phyloP scores from a whole-genome alignment of 2,113 vertebrate genomes.

The Eudyptes chrysolophus region DNA sequence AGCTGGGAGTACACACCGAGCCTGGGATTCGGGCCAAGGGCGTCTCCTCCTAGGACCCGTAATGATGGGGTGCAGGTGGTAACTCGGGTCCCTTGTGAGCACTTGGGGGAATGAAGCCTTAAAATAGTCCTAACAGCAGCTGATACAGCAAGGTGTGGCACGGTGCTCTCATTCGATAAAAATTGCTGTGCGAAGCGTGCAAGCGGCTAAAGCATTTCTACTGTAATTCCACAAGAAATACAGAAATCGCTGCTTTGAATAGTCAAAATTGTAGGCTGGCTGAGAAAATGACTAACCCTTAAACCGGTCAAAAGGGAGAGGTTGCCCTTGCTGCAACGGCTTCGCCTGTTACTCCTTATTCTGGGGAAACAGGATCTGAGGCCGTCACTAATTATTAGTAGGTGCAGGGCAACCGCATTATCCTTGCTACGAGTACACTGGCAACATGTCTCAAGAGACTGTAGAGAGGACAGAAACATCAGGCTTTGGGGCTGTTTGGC shows the following conservation, averaged over 20 bases:
- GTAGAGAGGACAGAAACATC: background rate
- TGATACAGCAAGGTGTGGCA: background rate
- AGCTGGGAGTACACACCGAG: background rate
- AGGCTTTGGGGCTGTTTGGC: background rate
- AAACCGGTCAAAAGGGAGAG: rapidly evolving
- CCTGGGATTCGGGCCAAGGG: background rate
- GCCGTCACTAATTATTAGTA: background rate
- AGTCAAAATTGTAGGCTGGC: background rate
- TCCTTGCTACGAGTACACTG: background rate
- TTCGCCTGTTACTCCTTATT: background rate
- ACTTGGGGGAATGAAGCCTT: background rate
- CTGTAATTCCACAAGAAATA: background rate
- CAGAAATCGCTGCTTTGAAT: background rate
- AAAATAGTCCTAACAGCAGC: background rate
- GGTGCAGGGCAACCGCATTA: background rate
- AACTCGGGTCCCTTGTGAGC: background rate
- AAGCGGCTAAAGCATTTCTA: background rate
- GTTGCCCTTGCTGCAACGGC: background rate
- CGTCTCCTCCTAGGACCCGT: background rate
- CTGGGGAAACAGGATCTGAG: background rate
- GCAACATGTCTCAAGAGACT: background rate
- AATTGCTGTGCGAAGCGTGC: background rate
- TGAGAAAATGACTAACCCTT: background rate
- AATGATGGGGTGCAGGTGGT: constrained; percentile 24
- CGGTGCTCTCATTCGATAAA: rapidly evolving